Evolutionary conservation across 2,888 invertebrate genomes (phyloP).

Genomic region (Colletes collaris): DNA sequence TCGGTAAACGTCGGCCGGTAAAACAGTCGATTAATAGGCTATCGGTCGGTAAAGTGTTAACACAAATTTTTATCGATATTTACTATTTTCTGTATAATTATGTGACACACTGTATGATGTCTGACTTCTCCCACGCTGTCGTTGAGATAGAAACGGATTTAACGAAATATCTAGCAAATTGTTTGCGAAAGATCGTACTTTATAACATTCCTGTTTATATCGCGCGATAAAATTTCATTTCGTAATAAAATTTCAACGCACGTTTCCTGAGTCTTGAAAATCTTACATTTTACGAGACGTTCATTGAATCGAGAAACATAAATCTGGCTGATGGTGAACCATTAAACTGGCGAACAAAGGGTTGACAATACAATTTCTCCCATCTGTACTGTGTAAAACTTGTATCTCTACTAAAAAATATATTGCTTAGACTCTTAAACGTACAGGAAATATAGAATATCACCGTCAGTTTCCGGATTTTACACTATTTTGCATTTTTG

Average conservation of each 20-base stretch:
- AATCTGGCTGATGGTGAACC: constrained; percentile 15
- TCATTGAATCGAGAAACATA: background rate
- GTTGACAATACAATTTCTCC: background rate
- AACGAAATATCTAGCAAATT: background rate
- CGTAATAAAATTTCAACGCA: background rate
- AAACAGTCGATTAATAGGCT: too few species aligned
- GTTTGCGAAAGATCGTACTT: background rate
- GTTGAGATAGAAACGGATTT: background rate
- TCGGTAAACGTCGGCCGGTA: too few species aligned
- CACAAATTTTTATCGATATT: too few species aligned
- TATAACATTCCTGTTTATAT: background rate
- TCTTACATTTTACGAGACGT: constrained; percentile 10
- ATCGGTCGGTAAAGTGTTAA: too few species aligned
- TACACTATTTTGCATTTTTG: too few species aligned
- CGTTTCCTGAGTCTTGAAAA: constrained; percentile 9
- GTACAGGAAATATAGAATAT: too few species aligned
- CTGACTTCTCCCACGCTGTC: too few species aligned
- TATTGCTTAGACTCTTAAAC: too few species aligned
- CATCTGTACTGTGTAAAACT: constrained; percentile 1
- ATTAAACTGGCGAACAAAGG: constrained; percentile 18
- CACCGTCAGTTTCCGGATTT: too few species aligned
- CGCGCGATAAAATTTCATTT: background rate
- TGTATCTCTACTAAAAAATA: background rate
- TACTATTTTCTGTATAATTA: too few species aligned
- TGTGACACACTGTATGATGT: too few species aligned